A percentile compares a stretch with the other conserved stretches of the same genome.
These are phyloP conservation scores for Crossocerus cetratus DNA, from an alignment of 2,888 invertebrate genomes.

Conservation along the genomic window DNA sequence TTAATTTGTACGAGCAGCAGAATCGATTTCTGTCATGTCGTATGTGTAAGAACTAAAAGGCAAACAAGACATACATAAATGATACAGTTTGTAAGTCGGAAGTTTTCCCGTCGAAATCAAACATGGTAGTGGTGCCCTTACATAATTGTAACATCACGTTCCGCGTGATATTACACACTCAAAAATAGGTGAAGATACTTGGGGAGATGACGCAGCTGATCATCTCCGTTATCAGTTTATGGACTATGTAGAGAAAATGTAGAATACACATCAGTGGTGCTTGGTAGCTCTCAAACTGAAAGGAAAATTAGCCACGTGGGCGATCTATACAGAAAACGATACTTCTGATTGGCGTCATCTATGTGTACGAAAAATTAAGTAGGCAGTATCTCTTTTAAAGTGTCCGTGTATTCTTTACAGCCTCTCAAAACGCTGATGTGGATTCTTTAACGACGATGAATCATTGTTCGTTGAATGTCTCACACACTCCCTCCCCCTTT, in stretches of 20 bases:
- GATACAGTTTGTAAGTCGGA: slow-evolving; percentile 19
- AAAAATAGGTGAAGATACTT: slow-evolving; percentile 16
- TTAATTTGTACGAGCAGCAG: slow-evolving; percentile 48
- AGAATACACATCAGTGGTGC: slow-evolving; percentile 29
- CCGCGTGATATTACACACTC: background rate
- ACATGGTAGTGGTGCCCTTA: slow-evolving; percentile 7
- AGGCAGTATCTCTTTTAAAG: slow-evolving; percentile 32
- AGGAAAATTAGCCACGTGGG: too few relatives aligned
- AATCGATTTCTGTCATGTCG: slow-evolving; percentile 32
- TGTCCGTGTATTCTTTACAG: slow-evolving; percentile 30
- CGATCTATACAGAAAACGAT: slow-evolving; percentile 1
- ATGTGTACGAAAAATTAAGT: background rate
- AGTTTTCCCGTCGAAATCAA: slow-evolving; percentile 17
- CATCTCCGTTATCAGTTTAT: too few relatives aligned
- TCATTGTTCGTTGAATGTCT: slow-evolving; percentile 36
- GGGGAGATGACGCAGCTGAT: background rate
- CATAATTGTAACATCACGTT: background rate
- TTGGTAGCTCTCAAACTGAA: too few relatives aligned
- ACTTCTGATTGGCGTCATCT: background rate
- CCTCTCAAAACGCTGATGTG: slow-evolving; percentile 36
- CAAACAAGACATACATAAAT: slow-evolving; percentile 29
- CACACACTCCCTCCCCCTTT: slow-evolving; percentile 37
- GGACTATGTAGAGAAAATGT: too few relatives aligned
- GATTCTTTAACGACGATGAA: slow-evolving; percentile 44
- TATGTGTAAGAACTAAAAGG: slow-evolving; percentile 39